Conservation (phyloP, 37 sponge, comb jelly and placozoan genomes). For the Mnemiopsis leidyi region DNA sequence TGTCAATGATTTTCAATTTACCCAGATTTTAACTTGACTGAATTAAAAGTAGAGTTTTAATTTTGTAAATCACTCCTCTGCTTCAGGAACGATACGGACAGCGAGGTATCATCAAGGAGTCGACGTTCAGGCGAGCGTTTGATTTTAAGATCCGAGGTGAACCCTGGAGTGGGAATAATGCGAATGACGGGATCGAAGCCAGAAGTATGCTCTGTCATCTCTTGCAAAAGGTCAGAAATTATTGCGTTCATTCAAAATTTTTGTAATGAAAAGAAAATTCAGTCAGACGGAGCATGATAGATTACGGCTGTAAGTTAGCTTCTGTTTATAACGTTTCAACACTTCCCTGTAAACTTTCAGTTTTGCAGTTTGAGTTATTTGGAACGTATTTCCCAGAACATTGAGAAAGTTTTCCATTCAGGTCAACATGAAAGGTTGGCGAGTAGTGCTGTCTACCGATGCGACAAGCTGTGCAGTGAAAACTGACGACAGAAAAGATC, state of each 20-base stretch:
- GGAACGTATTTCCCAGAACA: too few relatives aligned
- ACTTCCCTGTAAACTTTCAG: too few relatives aligned
- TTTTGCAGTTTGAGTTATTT: too few relatives aligned
- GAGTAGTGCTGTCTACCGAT: constrained; percentile 51
- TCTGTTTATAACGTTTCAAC: too few relatives aligned
- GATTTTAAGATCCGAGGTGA: constrained; percentile 57
- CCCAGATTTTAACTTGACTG: neutral
- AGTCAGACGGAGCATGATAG: too few relatives aligned
- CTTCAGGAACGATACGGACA: constrained; percentile 21
- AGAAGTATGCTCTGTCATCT: constrained; percentile 62
- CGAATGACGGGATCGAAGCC: constrained; percentile 43
- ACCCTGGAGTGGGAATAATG: constrained; percentile 53
- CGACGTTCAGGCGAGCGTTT: constrained; percentile 54
- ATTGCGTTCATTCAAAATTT: neutral
- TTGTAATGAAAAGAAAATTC: too few relatives aligned
- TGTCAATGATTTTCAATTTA: too few relatives aligned
- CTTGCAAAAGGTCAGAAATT: constrained; percentile 10
- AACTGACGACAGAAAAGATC: constrained; percentile 52
- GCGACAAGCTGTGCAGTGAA: constrained; percentile 53
- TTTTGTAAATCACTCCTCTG: neutral
- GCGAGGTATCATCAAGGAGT: constrained; percentile 51
- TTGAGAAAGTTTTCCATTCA: too few relatives aligned
- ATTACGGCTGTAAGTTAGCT: too few relatives aligned
- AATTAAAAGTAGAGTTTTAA: too few relatives aligned
- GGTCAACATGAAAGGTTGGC: constrained; percentile 35